Base-by-base conservation (phyloP, 2,113 vertebrate genomes). In the Percopsis transmontana region DNA sequence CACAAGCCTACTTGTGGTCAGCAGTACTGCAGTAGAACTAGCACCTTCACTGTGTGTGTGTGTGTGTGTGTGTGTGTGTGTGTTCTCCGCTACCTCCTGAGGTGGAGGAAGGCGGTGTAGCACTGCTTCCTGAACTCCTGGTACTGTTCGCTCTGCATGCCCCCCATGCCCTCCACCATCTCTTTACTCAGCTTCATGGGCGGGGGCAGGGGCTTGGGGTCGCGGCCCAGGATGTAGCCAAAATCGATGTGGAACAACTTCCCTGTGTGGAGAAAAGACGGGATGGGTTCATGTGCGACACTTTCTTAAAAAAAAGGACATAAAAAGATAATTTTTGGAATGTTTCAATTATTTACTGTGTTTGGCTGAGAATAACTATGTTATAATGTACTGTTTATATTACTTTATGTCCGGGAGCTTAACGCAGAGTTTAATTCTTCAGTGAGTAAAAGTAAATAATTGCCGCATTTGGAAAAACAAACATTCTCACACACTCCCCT, bases 241-340 rank as follows among this genome's bases (percentile, higher is more conserved):
- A 99, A 99, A 87, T 99, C 97, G n/a, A 99, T 97, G 89, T 99
- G 97, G 88, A 99, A 99, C 21, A 99, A 90, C 89, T 98, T 99
- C 53, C 97, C 97, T 99, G 84, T 57, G 76, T 7, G 15, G 7
- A 0, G 77, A 62, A 20, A 40, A 66, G 20, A 39, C 47, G 3
- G 13, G 20, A 60, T 44, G 44, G 8, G 50, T 16, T 40, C 20
- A 18, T 3, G 42, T 19, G 51, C 12, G 45, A 8, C n/a, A n/a
- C 27, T 1, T 33, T 2, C 5, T 33, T 33, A 33, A 6, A 33
- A 33, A 33, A 7, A 33, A 33, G 8, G 5, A 2, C 3, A 33
- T 33, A 33, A 33, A 33, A 6, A 33, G 5, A 33, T 2, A 33
- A 4, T 33, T 33, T 33, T 33, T 2, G 27, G 27, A 1, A 33